Conservation (phyloP, 2,888 invertebrate genomes). For the Reticulitermes lucifugus region DNA sequence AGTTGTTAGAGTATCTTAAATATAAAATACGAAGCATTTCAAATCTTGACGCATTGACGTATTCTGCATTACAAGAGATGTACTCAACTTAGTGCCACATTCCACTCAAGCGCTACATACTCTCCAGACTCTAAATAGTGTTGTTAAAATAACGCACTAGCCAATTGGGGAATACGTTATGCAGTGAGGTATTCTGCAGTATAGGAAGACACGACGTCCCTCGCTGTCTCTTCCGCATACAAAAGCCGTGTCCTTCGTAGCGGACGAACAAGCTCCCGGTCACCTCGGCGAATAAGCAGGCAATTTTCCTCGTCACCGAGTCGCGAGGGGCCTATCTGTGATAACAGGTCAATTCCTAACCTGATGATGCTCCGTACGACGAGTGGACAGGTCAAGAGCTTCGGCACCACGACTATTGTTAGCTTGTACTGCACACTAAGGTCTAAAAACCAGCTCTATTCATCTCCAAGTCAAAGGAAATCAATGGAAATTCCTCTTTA, state of each 20-base stretch:
- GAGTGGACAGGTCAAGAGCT: slow-evolving; percentile 44
- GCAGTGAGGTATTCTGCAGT: background rate
- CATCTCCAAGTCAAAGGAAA: slow-evolving; percentile 20
- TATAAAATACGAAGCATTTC: too few species aligned
- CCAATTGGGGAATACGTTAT: too few species aligned
- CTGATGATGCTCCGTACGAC: slow-evolving; percentile 31
- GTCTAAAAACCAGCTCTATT: background rate
- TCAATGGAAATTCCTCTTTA: slow-evolving; percentile 7
- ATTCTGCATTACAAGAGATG: too few species aligned
- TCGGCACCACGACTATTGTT: slow-evolving; percentile 21
- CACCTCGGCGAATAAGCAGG: slow-evolving; percentile 57
- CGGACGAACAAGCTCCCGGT: slow-evolving; percentile 11
- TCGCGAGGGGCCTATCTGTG: slow-evolving; percentile 54
- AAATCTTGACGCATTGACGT: too few species aligned
- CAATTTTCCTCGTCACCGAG: slow-evolving; percentile 59
- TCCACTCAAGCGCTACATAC: too few species aligned
- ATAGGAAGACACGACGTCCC: slow-evolving; percentile 6
- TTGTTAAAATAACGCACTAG: too few species aligned
- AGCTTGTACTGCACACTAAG: slow-evolving; percentile 20
- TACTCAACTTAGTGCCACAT: too few species aligned
- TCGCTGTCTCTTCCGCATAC: slow-evolving; percentile 39
- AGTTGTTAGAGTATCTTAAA: too few species aligned
- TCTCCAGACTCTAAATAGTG: too few species aligned
- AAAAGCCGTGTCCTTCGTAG: slow-evolving; percentile 41
- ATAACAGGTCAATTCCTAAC: slow-evolving; percentile 56